Conservation (phyloP, 2,888 invertebrate species). For the Alviniconcha strummeri region DNA sequence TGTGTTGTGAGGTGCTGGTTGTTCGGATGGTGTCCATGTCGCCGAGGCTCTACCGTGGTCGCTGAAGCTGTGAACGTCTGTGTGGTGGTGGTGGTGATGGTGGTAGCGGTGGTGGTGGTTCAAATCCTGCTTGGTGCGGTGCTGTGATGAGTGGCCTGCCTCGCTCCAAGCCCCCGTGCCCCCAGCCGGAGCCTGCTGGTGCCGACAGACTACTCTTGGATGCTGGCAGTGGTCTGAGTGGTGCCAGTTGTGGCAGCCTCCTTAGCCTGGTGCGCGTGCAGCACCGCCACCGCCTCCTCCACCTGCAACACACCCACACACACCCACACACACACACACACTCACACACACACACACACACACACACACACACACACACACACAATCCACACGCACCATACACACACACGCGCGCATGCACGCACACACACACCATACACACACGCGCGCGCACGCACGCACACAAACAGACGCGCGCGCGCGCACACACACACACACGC, state of each 20-base stretch:
- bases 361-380: background rate
- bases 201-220: conserved; percentile 1
- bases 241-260: conserved; percentile 74
- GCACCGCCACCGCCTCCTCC: conserved; percentile 97
- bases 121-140: no score
- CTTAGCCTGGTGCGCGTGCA: conserved; percentile 97
- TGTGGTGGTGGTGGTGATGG: no score
- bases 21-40: no score
- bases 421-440: background rate
- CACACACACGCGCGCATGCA: conserved; percentile 3
- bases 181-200: background rate
- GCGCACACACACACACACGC: no score
- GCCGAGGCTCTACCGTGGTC: no score
- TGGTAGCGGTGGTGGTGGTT: no score
- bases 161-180: no score
- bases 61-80: no score
- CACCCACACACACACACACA: background rate
- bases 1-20: no score
- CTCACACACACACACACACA: background rate
- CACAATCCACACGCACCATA: background rate
- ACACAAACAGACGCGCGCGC: no score
- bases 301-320: conserved; percentile 71
- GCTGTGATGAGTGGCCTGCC: no score
- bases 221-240: background rate
- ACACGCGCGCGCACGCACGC: no score